Percentiles rank a stretch among this genome's conserved stretches.
phyloP scores from a whole-genome alignment of 1,140 invertebrate species.

The Gonioctena quinquepunctata region DNA sequence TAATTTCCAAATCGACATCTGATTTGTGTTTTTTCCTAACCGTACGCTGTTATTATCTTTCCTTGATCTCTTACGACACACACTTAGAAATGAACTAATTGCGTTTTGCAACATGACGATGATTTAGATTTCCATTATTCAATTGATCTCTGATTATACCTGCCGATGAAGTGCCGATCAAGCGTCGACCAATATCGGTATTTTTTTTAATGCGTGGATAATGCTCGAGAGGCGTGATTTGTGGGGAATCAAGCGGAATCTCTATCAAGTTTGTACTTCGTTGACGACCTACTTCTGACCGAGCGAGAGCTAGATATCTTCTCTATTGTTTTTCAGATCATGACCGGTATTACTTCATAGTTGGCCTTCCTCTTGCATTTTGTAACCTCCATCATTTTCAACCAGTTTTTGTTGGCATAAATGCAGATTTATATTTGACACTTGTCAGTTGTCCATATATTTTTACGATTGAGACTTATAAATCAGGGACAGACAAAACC shows the following conservation, averaged over 20 bases:
- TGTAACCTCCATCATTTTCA: too few relatives aligned
- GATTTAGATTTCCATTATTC: conserved; percentile 9
- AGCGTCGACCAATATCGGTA: background rate
- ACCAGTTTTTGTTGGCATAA: background rate
- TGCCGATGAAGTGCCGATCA: background rate
- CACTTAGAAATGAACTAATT: background rate
- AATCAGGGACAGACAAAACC: too few relatives aligned
- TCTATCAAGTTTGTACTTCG: too few relatives aligned
- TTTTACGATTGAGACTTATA: too few relatives aligned
- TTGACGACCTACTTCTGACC: too few relatives aligned
- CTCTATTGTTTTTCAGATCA: background rate
- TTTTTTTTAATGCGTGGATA: background rate
- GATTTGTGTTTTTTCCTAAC: background rate
- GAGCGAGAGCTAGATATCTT: background rate
- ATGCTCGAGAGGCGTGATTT: background rate
- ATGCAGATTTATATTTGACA: too few relatives aligned
- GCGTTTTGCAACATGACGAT: background rate
- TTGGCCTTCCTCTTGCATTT: background rate
- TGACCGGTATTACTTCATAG: background rate
- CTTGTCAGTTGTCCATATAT: too few relatives aligned
- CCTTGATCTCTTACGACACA: conserved; percentile 1
- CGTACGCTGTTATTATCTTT: conserved; percentile 6
- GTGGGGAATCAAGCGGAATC: background rate
- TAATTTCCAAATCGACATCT: conserved; percentile 8
- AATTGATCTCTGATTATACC: background rate